Conservation (phyloP, 2,888 invertebrate species). For the Macrosoma leucophasiata region DNA sequence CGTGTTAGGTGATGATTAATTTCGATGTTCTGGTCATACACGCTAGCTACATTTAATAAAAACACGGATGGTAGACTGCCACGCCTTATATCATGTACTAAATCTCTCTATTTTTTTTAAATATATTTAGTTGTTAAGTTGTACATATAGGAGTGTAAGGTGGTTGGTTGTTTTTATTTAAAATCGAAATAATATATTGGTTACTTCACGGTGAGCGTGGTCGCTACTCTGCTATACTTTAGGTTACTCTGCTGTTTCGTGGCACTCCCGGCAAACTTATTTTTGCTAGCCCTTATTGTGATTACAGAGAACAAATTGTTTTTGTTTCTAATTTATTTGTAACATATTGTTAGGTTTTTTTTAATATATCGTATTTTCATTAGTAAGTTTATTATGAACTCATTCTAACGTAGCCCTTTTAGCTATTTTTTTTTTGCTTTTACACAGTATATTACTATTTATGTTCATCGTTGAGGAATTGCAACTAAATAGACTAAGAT, state of each 20-base stretch:
- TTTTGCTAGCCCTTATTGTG: slow-evolving; percentile 51
- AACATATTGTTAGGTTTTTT: slow-evolving; percentile 63
- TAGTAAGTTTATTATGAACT: slow-evolving; percentile 34
- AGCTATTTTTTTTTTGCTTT: slow-evolving; percentile 35
- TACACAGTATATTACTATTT: slow-evolving; percentile 20
- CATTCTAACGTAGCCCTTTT: slow-evolving; percentile 36
- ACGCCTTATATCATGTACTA: slow-evolving; percentile 41
- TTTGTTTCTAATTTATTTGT: slow-evolving; percentile 75
- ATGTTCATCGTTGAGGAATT: slow-evolving; percentile 21
- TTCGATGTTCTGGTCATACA: slow-evolving; percentile 58
- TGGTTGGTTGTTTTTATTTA: slow-evolving; percentile 64
- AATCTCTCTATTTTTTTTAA: slow-evolving; percentile 64
- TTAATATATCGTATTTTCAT: slow-evolving; percentile 37
- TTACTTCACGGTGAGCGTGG: slow-evolving; percentile 36
- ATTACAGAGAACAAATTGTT: slow-evolving; percentile 71
- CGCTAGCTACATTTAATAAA: slow-evolving; percentile 27
- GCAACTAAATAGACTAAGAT: slow-evolving; percentile 32
- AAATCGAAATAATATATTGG: slow-evolving; percentile 61
- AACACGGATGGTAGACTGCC: slow-evolving; percentile 21
- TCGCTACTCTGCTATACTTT: too few species aligned
- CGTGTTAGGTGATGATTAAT: too few species aligned
- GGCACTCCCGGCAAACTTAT: slow-evolving; percentile 29
- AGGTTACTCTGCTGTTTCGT: slow-evolving; percentile 38
- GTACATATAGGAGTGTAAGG: slow-evolving; percentile 54
- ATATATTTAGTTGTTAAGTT: slow-evolving; percentile 46